Evolutionary conservation across 2,888 invertebrate species (phyloP).

Genomic region (Ichneumon xanthorius): DNA sequence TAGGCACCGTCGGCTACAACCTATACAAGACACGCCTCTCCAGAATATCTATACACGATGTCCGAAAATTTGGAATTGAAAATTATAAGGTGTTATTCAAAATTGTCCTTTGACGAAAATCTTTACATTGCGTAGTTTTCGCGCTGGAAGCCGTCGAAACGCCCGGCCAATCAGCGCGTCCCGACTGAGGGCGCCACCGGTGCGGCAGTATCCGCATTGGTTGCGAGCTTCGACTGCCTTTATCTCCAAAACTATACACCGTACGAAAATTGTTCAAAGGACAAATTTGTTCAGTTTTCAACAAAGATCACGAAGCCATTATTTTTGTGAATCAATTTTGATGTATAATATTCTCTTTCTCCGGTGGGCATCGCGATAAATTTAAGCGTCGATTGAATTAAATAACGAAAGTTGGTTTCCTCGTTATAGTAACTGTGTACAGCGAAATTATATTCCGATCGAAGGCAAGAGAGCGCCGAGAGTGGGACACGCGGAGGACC

Average conservation of each 20-base stretch:
- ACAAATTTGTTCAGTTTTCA: neutral
- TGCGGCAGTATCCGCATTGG: neutral
- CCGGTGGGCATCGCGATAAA: neutral
- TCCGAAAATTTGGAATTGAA: neutral
- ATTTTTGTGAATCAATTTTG: neutral
- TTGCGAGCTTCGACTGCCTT: neutral
- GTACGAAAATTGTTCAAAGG: neutral
- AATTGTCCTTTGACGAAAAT: neutral
- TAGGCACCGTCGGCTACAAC: conserved; percentile 48
- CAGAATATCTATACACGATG: neutral
- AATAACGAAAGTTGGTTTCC: conserved; percentile 29
- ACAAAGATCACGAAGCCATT: neutral
- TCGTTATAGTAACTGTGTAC: conserved; percentile 15
- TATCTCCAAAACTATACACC: neutral
- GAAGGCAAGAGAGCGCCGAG: conserved; percentile 25
- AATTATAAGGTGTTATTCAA: neutral
- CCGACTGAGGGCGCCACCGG: neutral
- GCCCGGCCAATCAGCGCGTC: neutral
- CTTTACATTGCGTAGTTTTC: neutral
- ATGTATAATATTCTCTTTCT: neutral
- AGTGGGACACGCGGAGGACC: conserved; percentile 12
- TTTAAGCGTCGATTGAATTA: conserved; percentile 18
- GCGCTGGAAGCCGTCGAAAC: neutral
- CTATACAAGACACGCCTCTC: neutral
- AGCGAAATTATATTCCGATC: conserved; percentile 56